Percentiles rank a stretch among this genome's conserved stretches.
phyloP scores from a whole-genome alignment of 2,888 invertebrate species.

The Mimas tiliae region DNA sequence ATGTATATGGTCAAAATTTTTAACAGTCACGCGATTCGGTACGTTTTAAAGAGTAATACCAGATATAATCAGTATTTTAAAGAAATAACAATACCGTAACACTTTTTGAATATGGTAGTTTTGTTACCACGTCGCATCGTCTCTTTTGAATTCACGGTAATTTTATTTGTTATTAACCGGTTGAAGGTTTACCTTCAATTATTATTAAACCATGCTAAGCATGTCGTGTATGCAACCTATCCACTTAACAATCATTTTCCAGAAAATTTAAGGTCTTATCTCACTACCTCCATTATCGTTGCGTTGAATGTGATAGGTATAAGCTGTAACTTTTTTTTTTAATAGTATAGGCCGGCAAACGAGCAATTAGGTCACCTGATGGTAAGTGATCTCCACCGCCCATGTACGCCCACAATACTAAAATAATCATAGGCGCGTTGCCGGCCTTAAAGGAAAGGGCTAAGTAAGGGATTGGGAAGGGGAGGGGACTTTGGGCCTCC shows the following conservation, averaged over 20 bases:
- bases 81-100: neutral
- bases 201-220: neutral
- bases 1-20: neutral
- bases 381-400: too few relatives aligned
- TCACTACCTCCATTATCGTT: neutral
- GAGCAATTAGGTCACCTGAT: too few relatives aligned
- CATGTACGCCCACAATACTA: too few relatives aligned
- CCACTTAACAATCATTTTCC: neutral
- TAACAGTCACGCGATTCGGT: neutral
- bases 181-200: too few relatives aligned
- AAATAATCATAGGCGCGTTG: too few relatives aligned
- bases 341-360: too few relatives aligned
- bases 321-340: too few relatives aligned
- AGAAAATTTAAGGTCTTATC: neutral
- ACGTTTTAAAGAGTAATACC: neutral
- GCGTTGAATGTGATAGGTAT: neutral
- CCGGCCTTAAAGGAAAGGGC: too few relatives aligned
- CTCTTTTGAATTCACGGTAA: neutral
- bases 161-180: neutral
- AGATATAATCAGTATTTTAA: neutral
- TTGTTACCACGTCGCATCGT: neutral
- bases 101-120: neutral
- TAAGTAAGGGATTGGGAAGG: too few relatives aligned
- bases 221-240: slow-evolving; percentile 1
- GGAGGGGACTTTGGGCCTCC: too few relatives aligned